phyloP scores from a whole-genome alignment of 2,888 invertebrate genomes.

The Mayetiola destructor region DNA sequence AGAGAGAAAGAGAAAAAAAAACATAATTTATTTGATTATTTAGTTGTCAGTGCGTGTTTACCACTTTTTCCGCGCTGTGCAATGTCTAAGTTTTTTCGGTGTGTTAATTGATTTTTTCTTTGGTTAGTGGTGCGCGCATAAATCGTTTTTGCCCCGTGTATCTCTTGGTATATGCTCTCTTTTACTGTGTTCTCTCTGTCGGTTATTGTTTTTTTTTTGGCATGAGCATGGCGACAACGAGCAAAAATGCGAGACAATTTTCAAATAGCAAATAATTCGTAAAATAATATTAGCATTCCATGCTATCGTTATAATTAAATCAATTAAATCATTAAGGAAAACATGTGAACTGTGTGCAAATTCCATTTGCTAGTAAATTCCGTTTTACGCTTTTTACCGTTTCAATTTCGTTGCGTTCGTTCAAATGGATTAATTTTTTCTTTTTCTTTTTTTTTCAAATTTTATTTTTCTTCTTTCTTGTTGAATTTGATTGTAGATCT shows the following conservation, averaged over 20 bases:
- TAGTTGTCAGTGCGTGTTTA: too few relatives aligned
- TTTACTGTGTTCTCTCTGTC: too few relatives aligned
- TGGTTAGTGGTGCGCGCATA: too few relatives aligned
- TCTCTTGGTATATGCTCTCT: too few relatives aligned
- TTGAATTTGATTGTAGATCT: background rate
- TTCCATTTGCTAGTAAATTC: background rate
- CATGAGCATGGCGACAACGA: background rate
- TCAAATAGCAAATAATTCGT: constrained; percentile 1
- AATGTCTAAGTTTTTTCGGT: too few relatives aligned
- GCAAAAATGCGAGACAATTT: background rate
- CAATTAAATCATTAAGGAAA: constrained; percentile 9
- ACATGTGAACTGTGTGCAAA: background rate
- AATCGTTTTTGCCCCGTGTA: too few relatives aligned
- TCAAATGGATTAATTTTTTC: background rate
- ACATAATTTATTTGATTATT: too few relatives aligned
- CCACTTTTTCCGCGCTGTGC: too few relatives aligned
- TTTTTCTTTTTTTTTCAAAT: background rate
- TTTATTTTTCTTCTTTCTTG: background rate
- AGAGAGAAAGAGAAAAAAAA: too few relatives aligned
- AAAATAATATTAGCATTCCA: constrained; percentile 2
- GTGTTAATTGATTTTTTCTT: too few relatives aligned
- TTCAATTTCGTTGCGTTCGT: background rate
- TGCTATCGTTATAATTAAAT: background rate
- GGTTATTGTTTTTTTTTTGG: too few relatives aligned
- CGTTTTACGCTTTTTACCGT: background rate